Conservation (phyloP, 2,113 vertebrate species). For the Nycticorax nycticorax region DNA sequence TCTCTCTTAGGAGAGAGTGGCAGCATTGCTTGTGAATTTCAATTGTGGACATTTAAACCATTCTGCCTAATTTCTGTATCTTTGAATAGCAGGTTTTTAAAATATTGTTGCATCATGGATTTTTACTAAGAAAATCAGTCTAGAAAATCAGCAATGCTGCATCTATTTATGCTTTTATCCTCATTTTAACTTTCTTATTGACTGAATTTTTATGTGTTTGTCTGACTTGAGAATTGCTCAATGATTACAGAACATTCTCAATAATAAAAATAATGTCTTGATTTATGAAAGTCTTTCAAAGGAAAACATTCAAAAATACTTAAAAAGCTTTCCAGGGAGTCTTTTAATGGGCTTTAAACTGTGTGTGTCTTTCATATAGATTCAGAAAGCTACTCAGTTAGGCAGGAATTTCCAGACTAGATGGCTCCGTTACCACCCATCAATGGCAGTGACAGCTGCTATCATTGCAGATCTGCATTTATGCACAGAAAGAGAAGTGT, state of each 20-base stretch:
- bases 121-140: conserved; percentile 8
- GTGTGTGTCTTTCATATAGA: not conserved
- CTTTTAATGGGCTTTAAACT: not conserved
- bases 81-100: not conserved
- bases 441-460: not conserved
- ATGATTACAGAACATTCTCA: not conserved
- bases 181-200: conserved; percentile 35
- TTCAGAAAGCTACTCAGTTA: not conserved
- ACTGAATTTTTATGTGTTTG: not conserved
- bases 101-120: not conserved
- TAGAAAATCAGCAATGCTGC: conserved; percentile 13
- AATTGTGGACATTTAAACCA: conserved; percentile 42
- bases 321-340: not conserved
- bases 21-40: conserved; percentile 28
- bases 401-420: not conserved
- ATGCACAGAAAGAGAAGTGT: not conserved
- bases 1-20: not conserved
- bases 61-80: not conserved
- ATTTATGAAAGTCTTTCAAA: not conserved
- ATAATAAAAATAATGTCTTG: not conserved
- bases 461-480: not conserved
- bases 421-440: not conserved
- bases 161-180: conserved; percentile 37
- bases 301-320: not conserved
- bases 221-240: not conserved